Percentiles rank a stretch among this genome's conserved stretches.
These are phyloP conservation scores for Sebastes elongatus DNA, from an alignment of 2,797 vertebrate species.

Conservation along the genomic window DNA sequence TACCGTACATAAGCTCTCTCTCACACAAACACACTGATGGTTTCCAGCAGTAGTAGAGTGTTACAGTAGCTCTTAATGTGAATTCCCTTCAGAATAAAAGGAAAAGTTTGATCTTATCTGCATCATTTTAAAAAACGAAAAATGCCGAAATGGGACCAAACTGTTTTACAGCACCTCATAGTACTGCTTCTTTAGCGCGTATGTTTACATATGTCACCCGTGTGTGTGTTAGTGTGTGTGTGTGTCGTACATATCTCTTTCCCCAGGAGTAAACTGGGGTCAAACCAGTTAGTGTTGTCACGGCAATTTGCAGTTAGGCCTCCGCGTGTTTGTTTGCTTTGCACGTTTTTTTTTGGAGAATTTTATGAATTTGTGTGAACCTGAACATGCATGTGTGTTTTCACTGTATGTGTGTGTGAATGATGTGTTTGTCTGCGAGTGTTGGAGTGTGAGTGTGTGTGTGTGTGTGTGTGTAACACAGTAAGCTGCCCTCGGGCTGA, in stretches of 20 bases:
- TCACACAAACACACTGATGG: background rate
- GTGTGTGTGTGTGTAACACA: conserved; percentile 50
- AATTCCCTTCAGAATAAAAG: background rate
- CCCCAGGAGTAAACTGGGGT: conserved; percentile 69
- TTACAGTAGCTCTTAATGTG: background rate
- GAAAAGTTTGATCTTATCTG: background rate
- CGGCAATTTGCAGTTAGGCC: conserved; percentile 62
- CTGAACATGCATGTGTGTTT: conserved; percentile 19
- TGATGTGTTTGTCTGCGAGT: conserved; percentile 32
- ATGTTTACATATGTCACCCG: conserved; percentile 17
- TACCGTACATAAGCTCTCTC: background rate
- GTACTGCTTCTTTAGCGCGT: background rate
- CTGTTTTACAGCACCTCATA: background rate
- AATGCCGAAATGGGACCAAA: background rate
- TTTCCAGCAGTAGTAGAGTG: background rate
- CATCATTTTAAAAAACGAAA: background rate
- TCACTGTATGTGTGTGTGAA: conserved; percentile 39
- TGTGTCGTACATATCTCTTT: conserved; percentile 54
- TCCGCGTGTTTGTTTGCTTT: conserved; percentile 68
- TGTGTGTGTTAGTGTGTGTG: conserved; percentile 4
- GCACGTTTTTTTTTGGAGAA: conserved; percentile 13
- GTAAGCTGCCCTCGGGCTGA: conserved; percentile 53
- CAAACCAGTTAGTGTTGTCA: conserved; percentile 77
- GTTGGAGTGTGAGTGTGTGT: conserved; percentile 13
- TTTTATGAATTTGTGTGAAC: conserved; percentile 41